Evolutionary conservation across 2,113 vertebrate genomes (phyloP).

Genomic region (Antechinus stuartii): DNA sequence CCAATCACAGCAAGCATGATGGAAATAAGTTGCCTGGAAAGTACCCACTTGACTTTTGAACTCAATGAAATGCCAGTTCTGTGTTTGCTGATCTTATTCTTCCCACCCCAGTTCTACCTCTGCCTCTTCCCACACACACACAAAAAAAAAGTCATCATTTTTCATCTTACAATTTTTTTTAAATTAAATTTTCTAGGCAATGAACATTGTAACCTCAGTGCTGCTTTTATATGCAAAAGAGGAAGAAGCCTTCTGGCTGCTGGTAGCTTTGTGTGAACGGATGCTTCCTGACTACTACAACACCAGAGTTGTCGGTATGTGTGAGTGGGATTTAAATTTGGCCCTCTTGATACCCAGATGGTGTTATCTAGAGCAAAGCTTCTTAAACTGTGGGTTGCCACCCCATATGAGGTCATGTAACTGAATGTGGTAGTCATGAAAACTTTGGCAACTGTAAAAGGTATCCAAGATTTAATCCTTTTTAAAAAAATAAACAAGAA

Average conservation of each 20-base stretch:
- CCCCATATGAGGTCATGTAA: too few species aligned
- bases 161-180: slow-evolving; percentile 7
- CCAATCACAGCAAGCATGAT: background rate
- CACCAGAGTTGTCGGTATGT: slow-evolving; percentile 97
- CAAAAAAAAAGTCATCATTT: background rate
- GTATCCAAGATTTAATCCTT: too few species aligned
- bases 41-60: background rate
- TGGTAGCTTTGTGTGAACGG: slow-evolving; percentile 97
- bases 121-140: background rate
- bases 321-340: background rate
- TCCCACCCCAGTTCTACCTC: background rate
- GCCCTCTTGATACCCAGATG: background rate
- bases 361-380: background rate
- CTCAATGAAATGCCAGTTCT: background rate
- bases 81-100: background rate
- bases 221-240: slow-evolving; percentile 98
- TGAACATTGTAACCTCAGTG: slow-evolving; percentile 99
- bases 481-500: too few species aligned
- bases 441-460: too few species aligned
- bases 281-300: slow-evolving; percentile 99
- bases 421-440: too few species aligned
- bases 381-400: too few species aligned
- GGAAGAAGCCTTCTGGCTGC: slow-evolving; percentile 98
- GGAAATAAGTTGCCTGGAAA: background rate
- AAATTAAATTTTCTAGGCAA: slow-evolving; percentile 87